phyloP scores from a whole-genome alignment of 2,797 vertebrate species.

The Hypotaenidia okinawae region DNA sequence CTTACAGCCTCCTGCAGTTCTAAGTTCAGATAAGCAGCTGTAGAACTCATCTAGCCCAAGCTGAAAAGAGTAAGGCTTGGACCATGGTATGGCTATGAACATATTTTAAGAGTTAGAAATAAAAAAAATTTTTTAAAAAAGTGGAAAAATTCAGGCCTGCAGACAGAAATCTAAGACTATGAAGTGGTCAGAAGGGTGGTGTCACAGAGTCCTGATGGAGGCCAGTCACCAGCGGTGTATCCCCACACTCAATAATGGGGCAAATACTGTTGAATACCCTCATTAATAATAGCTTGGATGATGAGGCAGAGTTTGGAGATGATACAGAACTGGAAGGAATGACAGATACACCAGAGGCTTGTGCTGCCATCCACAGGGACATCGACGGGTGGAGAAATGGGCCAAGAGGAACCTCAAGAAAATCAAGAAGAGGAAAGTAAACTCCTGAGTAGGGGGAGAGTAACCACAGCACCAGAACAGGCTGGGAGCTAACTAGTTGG shows the following conservation, averaged over 20 bases:
- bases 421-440: not conserved
- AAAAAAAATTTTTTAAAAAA: not conserved
- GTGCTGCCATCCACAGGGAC: not conserved
- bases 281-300: not conserved
- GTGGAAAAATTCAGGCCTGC: not conserved
- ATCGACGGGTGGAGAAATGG: not conserved
- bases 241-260: not conserved
- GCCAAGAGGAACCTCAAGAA: not conserved
- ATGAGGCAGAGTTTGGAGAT: not conserved
- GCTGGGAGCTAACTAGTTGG: not conserved
- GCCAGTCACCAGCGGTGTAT: not conserved
- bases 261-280: not conserved
- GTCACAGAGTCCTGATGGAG: not conserved
- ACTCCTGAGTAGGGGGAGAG: not conserved
- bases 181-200: not conserved
- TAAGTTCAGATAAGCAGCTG: not conserved
- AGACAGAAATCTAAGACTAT: not conserved
- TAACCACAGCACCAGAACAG: not conserved
- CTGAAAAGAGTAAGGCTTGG: not conserved
- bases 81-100: not conserved
- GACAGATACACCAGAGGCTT: not conserved
- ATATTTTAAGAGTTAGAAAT: not conserved
- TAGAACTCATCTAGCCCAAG: not conserved
- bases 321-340: not conserved
- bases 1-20: not conserved